Conservation (phyloP, 2,888 invertebrate genomes). For the Anarsia innoxiella region DNA sequence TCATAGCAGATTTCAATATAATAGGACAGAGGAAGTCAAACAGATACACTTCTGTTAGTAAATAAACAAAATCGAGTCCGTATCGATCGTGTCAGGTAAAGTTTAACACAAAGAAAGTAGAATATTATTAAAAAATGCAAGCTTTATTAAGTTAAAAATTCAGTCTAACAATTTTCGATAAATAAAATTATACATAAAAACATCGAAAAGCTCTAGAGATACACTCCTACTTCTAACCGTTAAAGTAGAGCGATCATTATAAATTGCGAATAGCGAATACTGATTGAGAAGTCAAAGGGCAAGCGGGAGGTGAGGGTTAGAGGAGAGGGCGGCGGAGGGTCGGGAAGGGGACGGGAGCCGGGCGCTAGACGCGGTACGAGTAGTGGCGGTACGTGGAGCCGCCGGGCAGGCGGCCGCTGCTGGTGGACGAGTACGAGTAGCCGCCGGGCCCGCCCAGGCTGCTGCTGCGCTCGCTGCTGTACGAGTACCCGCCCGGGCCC, state of each 20-base stretch:
- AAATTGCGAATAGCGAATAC: constrained; percentile 67
- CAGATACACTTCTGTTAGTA: constrained; percentile 36
- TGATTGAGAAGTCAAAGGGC: constrained; percentile 49
- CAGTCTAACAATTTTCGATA: constrained; percentile 61
- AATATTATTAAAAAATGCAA: constrained; percentile 59
- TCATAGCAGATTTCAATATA: constrained; percentile 2
- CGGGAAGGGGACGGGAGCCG: constrained; percentile 36
- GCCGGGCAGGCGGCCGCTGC: constrained; percentile 87
- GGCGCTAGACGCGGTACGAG: constrained; percentile 87
- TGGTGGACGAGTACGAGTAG: constrained; percentile 87
- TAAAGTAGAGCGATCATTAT: constrained; percentile 66
- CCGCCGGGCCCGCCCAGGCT: constrained; percentile 86
- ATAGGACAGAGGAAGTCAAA: not conserved
- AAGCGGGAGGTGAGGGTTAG: constrained; percentile 24
- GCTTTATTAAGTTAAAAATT: constrained; percentile 66
- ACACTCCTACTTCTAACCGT: constrained; percentile 51
- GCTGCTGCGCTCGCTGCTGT: constrained; percentile 81
- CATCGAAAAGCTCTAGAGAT: constrained; percentile 53
- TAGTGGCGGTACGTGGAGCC: constrained; percentile 89
- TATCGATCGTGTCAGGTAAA: constrained; percentile 44
- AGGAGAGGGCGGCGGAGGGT: constrained; percentile 29
- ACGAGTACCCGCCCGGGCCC: constrained; percentile 85
- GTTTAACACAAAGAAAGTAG: constrained; percentile 47
- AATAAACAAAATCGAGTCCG: constrained; percentile 47
- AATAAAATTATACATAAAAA: constrained; percentile 47